Evolutionary conservation across 2,797 vertebrate species (phyloP), one percentile per base, ranked within the genome.

Genomic region (Pipistrellus kuhlii): DNA sequence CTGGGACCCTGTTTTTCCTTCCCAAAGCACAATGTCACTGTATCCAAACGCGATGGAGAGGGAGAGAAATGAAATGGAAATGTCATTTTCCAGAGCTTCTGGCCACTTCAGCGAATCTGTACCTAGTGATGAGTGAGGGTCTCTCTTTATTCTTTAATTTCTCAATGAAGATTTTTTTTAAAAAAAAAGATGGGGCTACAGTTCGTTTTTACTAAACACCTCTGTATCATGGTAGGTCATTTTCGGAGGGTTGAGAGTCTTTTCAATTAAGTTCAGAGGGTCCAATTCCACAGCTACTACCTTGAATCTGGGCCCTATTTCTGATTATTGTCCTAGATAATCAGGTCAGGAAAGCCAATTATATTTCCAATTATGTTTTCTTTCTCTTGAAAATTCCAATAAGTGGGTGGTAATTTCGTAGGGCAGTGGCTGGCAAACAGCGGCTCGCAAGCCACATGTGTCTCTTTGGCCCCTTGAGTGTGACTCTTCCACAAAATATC

Each of bases 291-390:
- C 6, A 35, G 35, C 46, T 88, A 7, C 18, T 25, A 35, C 14
- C 32, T 86, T 57, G 5, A 3, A 72, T 55, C 90, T 88, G 35
- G 57, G 53, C 44, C 75, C 64, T 68, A 53, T 38, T 78, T 87
- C 44, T 90, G 48, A 64, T 15, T 8, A 4, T 41, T 59, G 25
- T 86, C 35, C 23, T 84, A 25, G 51, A 53, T 18, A 46, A 85
- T 41, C 93, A 85, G 55, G 30, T 93, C n/a, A 66, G 46, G 30
- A 32, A 84, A 94, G 46, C 21, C 72, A 82, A 78, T 51, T 51
- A 53, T 53, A 21, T 35, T 80, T 80, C 25, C 68, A 85, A 78
- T 51, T 57, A 46, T 53, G 18, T 35, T 80, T 80, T 51, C 27
- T 78, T 88, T 68, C 66, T 59, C 35, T 68, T 48, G 23, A 46